Base-by-base conservation (phyloP, 2,113 vertebrate genomes). In the Damaliscus lunatus region DNA sequence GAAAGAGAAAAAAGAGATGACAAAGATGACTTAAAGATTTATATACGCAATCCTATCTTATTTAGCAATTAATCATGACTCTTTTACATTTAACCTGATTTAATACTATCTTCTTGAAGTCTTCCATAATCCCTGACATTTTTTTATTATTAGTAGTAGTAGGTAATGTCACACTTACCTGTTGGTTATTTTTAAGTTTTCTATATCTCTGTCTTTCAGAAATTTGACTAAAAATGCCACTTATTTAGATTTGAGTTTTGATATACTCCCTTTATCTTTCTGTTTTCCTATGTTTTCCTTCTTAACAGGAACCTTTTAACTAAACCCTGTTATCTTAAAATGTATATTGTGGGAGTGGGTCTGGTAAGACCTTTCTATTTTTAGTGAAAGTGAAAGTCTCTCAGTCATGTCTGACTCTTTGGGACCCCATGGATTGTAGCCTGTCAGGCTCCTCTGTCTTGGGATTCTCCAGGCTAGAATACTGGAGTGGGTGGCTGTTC, bases 191-290 rank as follows among this genome's bases (percentile, higher is more conserved):
- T 78, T 62, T 64, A 89, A 46, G 33, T 71, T 36, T 82, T 88
- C 9, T 55, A 13, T 46, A 29, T 80, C 21, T 86, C 43, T 81
- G 50, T 86, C 4, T 60, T 77, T 77, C 25, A 40, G 29, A n/a
- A 17, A 85, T 78, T 93, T 57, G 52, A 60, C 71, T 52, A 87
- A 87, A 60, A 80, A 94, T 36, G 14, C 11, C 27, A 80, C 27
- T 53, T 52, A 88, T 53, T 88, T 94, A n/a, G 36, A 43, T 88
- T 78, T 87, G 23, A 87, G 43, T 94, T 53, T 94, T 64, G 17
- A 62, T 88, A 27, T 62, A 80, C 40, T 43, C 17, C 4, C 19
- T 19, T 33, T 53, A 81, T 81, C 4, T 80, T 43, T 88, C 25
- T 88, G 6, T 81, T 94, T 36, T 71, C n/a, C n/a, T 71, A n/a